These are phyloP conservation scores for Plotosus lineatus DNA, from an alignment of 2,113 vertebrate genomes.

Conservation along the genomic window DNA sequence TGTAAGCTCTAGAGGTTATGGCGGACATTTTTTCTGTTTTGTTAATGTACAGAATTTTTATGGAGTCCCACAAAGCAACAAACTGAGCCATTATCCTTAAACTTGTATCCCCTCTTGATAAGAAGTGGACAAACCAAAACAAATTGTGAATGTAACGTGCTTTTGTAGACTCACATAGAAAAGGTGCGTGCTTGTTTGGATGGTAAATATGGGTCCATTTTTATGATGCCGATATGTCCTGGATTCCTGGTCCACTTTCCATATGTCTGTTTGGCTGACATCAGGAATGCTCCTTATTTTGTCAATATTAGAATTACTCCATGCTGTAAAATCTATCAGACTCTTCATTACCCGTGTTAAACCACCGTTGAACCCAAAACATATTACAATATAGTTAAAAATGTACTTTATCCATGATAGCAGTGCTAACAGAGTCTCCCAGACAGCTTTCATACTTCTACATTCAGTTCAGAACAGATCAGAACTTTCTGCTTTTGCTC, in stretches of 20 bases:
- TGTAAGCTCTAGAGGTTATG: not conserved
- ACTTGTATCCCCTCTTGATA: not conserved
- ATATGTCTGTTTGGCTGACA: slow-evolving; percentile 52
- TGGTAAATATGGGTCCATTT: slow-evolving; percentile 57
- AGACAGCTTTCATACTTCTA: slow-evolving; percentile 55
- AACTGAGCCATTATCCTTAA: not conserved
- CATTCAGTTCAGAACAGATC: not conserved
- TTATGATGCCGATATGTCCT: slow-evolving; percentile 62
- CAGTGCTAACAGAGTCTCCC: slow-evolving; percentile 42
- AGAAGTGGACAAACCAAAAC: not conserved
- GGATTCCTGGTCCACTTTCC: slow-evolving; percentile 60
- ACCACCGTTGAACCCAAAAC: not conserved
- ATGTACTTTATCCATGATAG: slow-evolving; percentile 44
- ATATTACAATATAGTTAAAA: slow-evolving; percentile 1
- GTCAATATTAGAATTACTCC: not conserved
- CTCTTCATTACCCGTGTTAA: slow-evolving; percentile 31
- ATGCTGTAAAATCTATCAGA: not conserved
- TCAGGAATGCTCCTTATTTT: not conserved
- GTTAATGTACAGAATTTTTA: not conserved
- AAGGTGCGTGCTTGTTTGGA: slow-evolving; percentile 68
- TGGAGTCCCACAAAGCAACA: not conserved
- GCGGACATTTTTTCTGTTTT: not conserved
- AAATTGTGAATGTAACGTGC: not conserved
- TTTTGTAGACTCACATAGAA: slow-evolving; percentile 68
- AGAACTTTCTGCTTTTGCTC: not conserved